A percentile compares a stretch with the other conserved stretches of the same genome.
Conservation (phyloP, 2,797 vertebrate genomes). For the Rhinoraja longicauda region DNA sequence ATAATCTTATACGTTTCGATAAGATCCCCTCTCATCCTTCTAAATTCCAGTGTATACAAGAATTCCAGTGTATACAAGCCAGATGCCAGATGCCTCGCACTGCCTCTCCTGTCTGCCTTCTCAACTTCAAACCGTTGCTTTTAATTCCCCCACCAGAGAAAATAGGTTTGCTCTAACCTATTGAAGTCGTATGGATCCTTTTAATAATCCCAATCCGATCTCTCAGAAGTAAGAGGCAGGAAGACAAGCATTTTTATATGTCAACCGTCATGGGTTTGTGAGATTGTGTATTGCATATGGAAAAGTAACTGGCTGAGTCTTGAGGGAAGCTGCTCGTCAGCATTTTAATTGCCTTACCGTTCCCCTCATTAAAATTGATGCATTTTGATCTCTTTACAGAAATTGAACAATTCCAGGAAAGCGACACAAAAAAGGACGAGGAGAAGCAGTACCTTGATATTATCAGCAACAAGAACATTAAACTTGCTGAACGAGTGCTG, state of each 20-base stretch:
- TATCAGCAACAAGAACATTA: conserved; percentile 99
- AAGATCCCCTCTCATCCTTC: too few species aligned
- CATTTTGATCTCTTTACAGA: conserved; percentile 62
- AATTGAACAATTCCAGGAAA: conserved; percentile 90
- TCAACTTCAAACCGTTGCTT: background rate
- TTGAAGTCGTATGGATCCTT: background rate
- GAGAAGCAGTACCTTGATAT: conserved; percentile 96
- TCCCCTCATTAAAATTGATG: conserved; percentile 39
- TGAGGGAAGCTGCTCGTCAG: background rate
- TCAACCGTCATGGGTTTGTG: background rate
- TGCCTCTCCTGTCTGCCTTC: background rate
- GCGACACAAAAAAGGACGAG: conserved; percentile 85
- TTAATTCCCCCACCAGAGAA: background rate
- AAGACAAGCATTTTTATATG: too few species aligned
- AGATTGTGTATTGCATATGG: background rate
- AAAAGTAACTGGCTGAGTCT: background rate
- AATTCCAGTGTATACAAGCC: too few species aligned
- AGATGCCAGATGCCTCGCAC: background rate
- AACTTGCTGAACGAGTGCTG: conserved; percentile 90
- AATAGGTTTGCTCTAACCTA: background rate
- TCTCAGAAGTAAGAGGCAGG: background rate
- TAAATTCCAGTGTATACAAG: too few species aligned
- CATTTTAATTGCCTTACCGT: background rate
- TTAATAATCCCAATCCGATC: background rate
- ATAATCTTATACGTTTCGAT: too few species aligned